Percentiles rank a stretch among this genome's conserved stretches.
Evolutionary conservation across 2,888 invertebrate species (phyloP).

Genomic region (Taphrorychus bicolor): DNA sequence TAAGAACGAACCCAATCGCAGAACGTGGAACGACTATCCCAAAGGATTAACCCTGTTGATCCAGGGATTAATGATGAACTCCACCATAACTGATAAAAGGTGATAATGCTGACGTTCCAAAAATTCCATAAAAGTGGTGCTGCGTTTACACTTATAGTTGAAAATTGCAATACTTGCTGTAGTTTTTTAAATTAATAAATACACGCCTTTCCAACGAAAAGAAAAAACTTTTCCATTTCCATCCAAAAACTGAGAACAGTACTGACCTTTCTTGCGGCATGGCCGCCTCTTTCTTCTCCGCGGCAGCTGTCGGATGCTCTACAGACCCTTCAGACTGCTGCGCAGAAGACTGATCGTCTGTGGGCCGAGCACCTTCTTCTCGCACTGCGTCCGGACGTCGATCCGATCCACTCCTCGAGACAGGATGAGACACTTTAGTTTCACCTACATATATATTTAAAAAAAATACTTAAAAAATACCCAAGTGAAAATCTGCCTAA

Average conservation of each 20-base stretch:
- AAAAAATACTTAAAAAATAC: background rate
- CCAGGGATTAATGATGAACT: no score
- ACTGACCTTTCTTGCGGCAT: conserved; percentile 30
- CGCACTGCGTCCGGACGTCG: conserved; percentile 58
- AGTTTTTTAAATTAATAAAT: background rate
- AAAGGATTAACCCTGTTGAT: no score
- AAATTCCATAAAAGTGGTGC: no score
- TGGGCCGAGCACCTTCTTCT: conserved; percentile 44
- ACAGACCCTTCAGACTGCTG: conserved; percentile 14
- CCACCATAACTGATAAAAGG: no score
- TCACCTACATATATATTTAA: conserved; percentile 52
- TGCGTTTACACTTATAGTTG: no score
- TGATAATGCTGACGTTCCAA: no score
- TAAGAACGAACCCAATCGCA: no score
- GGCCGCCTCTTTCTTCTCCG: conserved; percentile 24
- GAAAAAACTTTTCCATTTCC: background rate
- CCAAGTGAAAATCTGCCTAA: background rate
- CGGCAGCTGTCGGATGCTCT: conserved; percentile 5
- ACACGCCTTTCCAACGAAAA: background rate
- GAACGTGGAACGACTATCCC: no score
- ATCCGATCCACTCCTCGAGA: conserved; percentile 58
- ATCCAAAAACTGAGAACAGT: background rate
- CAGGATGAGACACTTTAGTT: conserved; percentile 57
- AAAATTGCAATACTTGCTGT: no score
- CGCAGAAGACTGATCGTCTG: conserved; percentile 10